Conservation (phyloP, 2,888 invertebrate genomes). For the Gastracanthus pulcherrimus region DNA sequence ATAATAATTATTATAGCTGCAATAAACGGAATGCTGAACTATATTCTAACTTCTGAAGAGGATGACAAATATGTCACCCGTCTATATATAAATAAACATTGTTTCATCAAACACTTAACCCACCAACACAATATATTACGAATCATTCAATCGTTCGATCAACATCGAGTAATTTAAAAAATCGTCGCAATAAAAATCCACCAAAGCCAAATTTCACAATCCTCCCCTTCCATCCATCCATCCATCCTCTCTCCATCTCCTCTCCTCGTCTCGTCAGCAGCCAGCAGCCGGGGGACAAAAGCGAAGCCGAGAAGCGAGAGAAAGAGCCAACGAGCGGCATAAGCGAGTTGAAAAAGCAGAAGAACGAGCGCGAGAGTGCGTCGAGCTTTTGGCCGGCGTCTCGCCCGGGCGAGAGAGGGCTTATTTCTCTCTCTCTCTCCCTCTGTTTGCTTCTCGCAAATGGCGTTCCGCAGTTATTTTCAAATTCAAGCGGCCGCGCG, state of each 20-base stretch:
- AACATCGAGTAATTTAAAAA: too few species aligned
- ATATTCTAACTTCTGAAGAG: too few species aligned
- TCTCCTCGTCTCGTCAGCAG: too few species aligned
- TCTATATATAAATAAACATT: too few species aligned
- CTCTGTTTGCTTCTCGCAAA: constrained; percentile 78
- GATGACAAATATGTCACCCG: too few species aligned
- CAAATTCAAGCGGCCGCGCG: constrained; percentile 74
- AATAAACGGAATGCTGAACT: too few species aligned
- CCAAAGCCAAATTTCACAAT: background rate
- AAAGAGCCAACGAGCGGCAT: background rate
- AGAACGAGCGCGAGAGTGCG: constrained; percentile 22
- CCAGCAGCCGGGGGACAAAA: constrained; percentile 25
- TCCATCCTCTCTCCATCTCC: background rate
- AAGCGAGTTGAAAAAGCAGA: constrained; percentile 51
- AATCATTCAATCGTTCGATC: too few species aligned
- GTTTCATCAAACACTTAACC: too few species aligned
- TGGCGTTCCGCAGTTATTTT: constrained; percentile 79
- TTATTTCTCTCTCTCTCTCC: constrained; percentile 60
- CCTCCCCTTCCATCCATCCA: background rate
- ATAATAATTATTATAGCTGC: too few species aligned
- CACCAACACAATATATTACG: too few species aligned
- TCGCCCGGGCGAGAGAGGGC: constrained; percentile 27
- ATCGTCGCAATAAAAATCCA: too few species aligned
- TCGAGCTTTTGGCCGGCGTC: too few species aligned
- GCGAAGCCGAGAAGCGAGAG: constrained; percentile 9